Percentiles rank a stretch among this genome's conserved stretches.
Conservation (phyloP, 1,140 invertebrate species). For the Anoplophora glabripennis region DNA sequence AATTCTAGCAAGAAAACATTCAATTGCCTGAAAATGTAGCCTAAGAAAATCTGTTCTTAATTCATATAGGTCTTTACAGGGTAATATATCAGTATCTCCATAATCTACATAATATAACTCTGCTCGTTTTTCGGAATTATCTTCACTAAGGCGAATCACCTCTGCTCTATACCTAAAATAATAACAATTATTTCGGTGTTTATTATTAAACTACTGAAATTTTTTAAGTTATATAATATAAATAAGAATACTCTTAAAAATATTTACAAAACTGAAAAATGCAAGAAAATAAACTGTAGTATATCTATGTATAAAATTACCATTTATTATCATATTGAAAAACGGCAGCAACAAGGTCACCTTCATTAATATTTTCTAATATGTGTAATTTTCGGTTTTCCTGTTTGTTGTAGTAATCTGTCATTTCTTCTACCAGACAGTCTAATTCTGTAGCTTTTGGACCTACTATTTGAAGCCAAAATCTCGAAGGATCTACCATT, state of each 20-base stretch:
- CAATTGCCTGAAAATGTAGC: conserved; percentile 73
- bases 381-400: conserved; percentile 61
- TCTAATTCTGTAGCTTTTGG: conserved; percentile 68
- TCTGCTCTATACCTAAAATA: conserved; percentile 51
- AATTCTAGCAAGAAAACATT: conserved; percentile 73
- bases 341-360: conserved; percentile 75
- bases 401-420: conserved; percentile 65
- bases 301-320: too few relatives aligned
- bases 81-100: conserved; percentile 68
- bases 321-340: conserved; percentile 73
- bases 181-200: not conserved
- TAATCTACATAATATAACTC: conserved; percentile 78
- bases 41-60: conserved; percentile 70
- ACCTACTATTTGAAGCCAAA: conserved; percentile 80
- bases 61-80: conserved; percentile 61
- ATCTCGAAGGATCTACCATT: conserved; percentile 70
- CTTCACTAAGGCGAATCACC: conserved; percentile 58
- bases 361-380: conserved; percentile 57
- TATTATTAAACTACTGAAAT: too few relatives aligned
- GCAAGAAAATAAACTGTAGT: too few relatives aligned
- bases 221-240: too few relatives aligned
- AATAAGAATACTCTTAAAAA: too few relatives aligned
- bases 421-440: conserved; percentile 73
- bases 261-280: too few relatives aligned
- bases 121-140: conserved; percentile 55